A percentile compares a stretch with the other conserved stretches of the same genome.
Evolutionary conservation across 2,113 vertebrate genomes (phyloP).

Genomic region (Narcine bancroftii): DNA sequence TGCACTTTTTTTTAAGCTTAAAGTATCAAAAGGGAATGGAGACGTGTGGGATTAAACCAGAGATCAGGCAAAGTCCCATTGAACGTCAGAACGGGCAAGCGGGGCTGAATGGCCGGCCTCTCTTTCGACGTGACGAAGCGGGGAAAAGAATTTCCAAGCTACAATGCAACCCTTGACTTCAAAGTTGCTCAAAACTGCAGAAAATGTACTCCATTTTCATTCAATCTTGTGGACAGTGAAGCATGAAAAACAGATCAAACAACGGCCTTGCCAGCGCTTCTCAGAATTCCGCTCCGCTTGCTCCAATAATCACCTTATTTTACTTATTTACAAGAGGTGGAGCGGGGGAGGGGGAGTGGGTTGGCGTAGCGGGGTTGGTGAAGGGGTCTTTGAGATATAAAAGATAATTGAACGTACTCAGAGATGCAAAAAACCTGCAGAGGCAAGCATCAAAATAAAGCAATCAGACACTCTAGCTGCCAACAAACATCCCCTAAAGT

Average conservation of each 20-base stretch:
- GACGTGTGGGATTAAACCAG: not conserved
- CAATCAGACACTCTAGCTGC: not conserved
- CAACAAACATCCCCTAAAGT: no score
- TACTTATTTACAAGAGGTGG: no score
- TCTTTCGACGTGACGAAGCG: not conserved
- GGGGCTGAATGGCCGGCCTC: not conserved
- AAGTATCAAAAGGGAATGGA: no score
- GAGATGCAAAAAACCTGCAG: not conserved
- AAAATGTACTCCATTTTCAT: not conserved
- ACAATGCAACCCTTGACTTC: not conserved
- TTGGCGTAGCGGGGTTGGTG: no score
- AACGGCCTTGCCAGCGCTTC: not conserved
- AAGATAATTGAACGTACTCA: not conserved
- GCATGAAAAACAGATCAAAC: not conserved
- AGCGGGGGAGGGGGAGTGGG: no score
- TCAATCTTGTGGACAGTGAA: not conserved
- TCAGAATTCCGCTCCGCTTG: not conserved
- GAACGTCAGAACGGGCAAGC: not conserved
- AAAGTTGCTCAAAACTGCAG: not conserved
- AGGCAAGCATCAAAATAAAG: not conserved
- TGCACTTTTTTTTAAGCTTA: not conserved
- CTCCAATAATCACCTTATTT: not conserved
- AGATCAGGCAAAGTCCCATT: not conserved
- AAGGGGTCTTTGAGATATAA: not conserved
- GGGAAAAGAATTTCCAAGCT: not conserved